Percentiles rank a stretch among this genome's conserved stretches.
Conservation (phyloP, 2,888 invertebrate species). For the Acanthoscelides obtectus region DNA sequence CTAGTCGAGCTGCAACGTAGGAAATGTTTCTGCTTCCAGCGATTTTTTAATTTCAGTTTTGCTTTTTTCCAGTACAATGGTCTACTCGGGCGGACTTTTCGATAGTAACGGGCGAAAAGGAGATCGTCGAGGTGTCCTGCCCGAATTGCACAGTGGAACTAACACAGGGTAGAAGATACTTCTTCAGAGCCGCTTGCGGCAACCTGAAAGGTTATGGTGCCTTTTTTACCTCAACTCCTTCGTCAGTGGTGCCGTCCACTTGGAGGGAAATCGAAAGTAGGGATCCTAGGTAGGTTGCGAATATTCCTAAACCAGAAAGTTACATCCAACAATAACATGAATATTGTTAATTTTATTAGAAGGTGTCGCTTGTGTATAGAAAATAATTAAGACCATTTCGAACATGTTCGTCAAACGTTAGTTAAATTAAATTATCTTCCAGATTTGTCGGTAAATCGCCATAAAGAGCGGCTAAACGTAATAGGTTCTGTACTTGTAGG, state of each 20-base stretch:
- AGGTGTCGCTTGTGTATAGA: no score
- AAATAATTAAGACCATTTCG: no score
- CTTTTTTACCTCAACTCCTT: conserved; percentile 70
- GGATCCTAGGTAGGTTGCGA: conserved; percentile 53
- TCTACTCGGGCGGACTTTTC: conserved; percentile 81
- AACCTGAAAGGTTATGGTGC: conserved; percentile 89
- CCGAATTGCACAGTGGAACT: conserved; percentile 64
- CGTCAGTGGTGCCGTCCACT: conserved; percentile 88
- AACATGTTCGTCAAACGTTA: no score
- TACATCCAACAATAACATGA: no score
- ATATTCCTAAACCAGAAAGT: not conserved
- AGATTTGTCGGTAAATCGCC: no score
- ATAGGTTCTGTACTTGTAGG: no score
- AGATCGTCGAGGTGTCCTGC: conserved; percentile 65
- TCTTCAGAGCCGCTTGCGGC: conserved; percentile 87
- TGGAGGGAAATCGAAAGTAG: conserved; percentile 81
- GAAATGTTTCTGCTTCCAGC: not conserved
- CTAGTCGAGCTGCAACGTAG: no score
- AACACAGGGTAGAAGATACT: conserved; percentile 81
- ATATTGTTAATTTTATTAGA: not conserved
- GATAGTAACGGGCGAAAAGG: conserved; percentile 72
- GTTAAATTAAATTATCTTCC: no score
- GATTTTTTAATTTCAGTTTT: conserved; percentile 12
- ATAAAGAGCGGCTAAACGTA: no score
- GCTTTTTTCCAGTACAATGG: conserved; percentile 77